Conservation (phyloP, 2,888 invertebrate species). For the Amphipoea oculea region DNA sequence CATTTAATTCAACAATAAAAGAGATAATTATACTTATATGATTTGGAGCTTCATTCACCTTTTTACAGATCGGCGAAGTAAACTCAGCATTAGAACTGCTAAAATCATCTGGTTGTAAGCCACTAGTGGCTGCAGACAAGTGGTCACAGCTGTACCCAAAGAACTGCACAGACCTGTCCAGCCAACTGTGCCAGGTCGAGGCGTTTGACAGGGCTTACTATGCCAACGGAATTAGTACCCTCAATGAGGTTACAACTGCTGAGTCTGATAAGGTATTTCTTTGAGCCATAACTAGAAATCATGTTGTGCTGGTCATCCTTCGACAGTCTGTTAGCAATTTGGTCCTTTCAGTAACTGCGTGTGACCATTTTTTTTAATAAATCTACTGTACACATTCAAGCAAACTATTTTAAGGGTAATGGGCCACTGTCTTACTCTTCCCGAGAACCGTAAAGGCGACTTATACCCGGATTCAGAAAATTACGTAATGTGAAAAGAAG, state of each 20-base stretch:
- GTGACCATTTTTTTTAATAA: not conserved
- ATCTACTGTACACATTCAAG: not conserved
- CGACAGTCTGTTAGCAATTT: not conserved
- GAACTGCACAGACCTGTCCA: constrained; percentile 79
- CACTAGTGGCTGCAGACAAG: constrained; percentile 74
- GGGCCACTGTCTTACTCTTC: not conserved
- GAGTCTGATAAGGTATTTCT: not conserved
- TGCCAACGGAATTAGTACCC: constrained; percentile 67
- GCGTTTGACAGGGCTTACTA: constrained; percentile 79
- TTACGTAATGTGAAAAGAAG: not conserved
- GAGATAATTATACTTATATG: too few relatives aligned
- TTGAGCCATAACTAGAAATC: not conserved
- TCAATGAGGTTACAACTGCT: constrained; percentile 68
- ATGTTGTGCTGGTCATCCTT: not conserved
- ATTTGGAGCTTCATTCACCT: not conserved
- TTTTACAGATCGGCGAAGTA: constrained; percentile 77
- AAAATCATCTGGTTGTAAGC: constrained; percentile 77
- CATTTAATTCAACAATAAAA: too few relatives aligned
- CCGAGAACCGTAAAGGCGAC: not conserved
- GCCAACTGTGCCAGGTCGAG: constrained; percentile 75
- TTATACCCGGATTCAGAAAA: not conserved
- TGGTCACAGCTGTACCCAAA: constrained; percentile 81
- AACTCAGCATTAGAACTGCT: constrained; percentile 82
- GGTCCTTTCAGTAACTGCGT: not conserved
- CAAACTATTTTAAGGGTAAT: not conserved